Evolutionary conservation across 1,140 invertebrate genomes (phyloP), one percentile per base, ranked within the genome.

Genomic region (Anoplolepis gracilipes): DNA sequence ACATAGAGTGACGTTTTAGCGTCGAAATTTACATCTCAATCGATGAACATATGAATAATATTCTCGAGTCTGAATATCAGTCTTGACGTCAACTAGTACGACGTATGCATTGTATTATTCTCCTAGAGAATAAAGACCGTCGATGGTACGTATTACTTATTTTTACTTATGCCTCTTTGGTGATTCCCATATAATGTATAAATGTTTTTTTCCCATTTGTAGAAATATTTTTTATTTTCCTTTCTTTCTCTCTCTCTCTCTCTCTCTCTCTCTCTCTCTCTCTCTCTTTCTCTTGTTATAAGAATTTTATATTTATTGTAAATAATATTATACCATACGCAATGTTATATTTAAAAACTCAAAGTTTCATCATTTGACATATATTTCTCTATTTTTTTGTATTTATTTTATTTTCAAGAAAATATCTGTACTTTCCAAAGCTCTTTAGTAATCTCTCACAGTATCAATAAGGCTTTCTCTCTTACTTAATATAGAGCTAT

Each of bases 91-190:
- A 64, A 82, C 33, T 76, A 72, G 70, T 89, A 79, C 19, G 7
- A 84, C 64, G 36, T 61, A 69, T 69, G 42, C 76, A 82, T 64
- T 87, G 79, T 89, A 90, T 85, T 67, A 82, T 90, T 86, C 88
- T 89, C 82, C 25, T 59, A 85, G 59, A 84, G 64, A 90, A 90
- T 90, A 90, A 90, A 90, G 42, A 22, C 61, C 76, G 7, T 77
- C 81, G 85, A 49, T 46, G 67, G 75, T 78, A 73, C 30, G 46
- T 49, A 49, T 6, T 49, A 49, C 11, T n/a, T 42, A 30, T n/a
- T 65, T n/a, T 25, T 36, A 22, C 57, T 85, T 53, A 36, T 6
- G 28, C 25, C 16, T 49, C 46, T 33, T 42, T 11, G 22, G 0
- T 67, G 16, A 36, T 42, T 78, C 33, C 28, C 16, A 19, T 19